phyloP scores from a whole-genome alignment of 2,797 vertebrate species.

The Enteromius radiatus region DNA sequence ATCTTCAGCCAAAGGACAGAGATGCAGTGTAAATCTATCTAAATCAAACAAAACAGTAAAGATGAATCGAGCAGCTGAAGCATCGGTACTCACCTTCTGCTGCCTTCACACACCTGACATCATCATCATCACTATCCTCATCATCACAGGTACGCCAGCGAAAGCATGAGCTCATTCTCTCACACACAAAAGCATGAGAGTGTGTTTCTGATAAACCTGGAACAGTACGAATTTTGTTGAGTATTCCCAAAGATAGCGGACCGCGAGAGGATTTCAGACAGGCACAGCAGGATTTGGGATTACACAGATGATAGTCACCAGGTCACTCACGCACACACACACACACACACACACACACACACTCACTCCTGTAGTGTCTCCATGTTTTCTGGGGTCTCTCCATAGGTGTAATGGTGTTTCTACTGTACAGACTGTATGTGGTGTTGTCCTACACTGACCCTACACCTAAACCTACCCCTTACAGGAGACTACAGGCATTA shows the following conservation, averaged over 20 bases:
- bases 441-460: too few relatives aligned
- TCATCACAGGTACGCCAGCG: constrained; percentile 11
- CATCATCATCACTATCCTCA: neutral
- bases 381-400: too few relatives aligned
- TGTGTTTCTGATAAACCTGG: neutral
- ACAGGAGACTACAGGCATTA: too few relatives aligned
- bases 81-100: constrained; percentile 39
- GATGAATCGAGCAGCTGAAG: neutral
- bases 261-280: constrained; percentile 69
- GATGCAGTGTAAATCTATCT: neutral
- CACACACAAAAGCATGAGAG: constrained; percentile 5
- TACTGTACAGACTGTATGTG: too few relatives aligned
- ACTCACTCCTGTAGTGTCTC: too few relatives aligned
- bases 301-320: constrained; percentile 73
- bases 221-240: constrained; percentile 41
- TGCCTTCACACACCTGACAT: constrained; percentile 36
- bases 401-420: too few relatives aligned
- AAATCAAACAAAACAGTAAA: neutral
- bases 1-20: neutral
- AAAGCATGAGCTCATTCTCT: constrained; percentile 16
- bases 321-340: constrained; percentile 41
- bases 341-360: constrained; percentile 11
- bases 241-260: constrained; percentile 64
- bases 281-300: constrained; percentile 76
- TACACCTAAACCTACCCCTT: too few relatives aligned